These are phyloP conservation scores for Typhlomys cinereus DNA, from an alignment of 2,113 vertebrate genomes.

Conservation along the genomic window DNA sequence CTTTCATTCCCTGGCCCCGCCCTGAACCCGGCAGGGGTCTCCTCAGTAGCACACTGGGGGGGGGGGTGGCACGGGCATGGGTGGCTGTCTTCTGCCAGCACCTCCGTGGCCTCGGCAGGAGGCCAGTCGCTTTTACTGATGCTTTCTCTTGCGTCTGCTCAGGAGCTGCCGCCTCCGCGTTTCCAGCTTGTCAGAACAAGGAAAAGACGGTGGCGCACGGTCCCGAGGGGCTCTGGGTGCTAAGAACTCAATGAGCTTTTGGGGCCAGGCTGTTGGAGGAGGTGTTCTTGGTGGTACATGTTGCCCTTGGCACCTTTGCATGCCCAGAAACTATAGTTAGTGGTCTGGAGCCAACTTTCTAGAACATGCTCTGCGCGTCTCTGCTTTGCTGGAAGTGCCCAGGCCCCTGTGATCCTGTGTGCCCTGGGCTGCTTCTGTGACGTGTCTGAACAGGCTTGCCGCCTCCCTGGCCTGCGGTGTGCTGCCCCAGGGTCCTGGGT, in stretches of 20 bases:
- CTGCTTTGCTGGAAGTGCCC: neutral
- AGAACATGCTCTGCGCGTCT: neutral
- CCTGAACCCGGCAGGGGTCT: accelerated
- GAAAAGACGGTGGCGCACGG: neutral
- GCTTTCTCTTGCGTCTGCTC: neutral
- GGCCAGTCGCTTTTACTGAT: accelerated
- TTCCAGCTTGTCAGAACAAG: no score
- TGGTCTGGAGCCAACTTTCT: neutral
- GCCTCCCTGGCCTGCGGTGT: neutral
- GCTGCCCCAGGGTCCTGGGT: neutral
- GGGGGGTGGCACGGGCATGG: no score
- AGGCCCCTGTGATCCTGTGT: accelerated
- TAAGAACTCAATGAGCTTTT: neutral
- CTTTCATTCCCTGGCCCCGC: accelerated
- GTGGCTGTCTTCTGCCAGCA: neutral
- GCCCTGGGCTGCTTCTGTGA: neutral
- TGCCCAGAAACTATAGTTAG: accelerated
- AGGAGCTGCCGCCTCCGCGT: no score
- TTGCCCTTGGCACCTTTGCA: neutral
- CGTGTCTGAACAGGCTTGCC: neutral
- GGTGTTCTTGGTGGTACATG: accelerated
- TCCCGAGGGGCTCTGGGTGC: neutral
- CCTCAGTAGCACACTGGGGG: accelerated
- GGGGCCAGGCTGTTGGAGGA: no score
- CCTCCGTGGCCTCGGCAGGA: accelerated